Evolutionary conservation across 2,113 vertebrate species (phyloP), one percentile per base, ranked within the genome.

Genomic region (Lepisosteus oculatus): DNA sequence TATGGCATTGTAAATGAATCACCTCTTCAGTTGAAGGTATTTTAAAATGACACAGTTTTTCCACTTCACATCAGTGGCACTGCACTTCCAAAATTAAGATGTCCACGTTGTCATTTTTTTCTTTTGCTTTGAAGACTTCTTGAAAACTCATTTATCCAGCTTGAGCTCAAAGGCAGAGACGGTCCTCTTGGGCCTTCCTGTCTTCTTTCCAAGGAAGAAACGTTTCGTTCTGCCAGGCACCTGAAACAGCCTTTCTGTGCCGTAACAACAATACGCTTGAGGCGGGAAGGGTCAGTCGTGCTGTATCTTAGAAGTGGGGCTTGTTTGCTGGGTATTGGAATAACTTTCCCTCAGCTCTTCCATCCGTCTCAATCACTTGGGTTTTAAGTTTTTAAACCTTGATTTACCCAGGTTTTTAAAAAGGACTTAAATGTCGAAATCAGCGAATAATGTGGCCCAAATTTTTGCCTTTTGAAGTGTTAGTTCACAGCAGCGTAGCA

Each of bases 111-210:
- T 29, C 29, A 29, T 29, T 29, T 29, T 29, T 59, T 59, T 12
- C 13, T n/a, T 59, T 13, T 12, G 12, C 1, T 54, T 41, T 63
- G 11, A 42, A 0, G 42, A 54, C 47, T 3, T 65, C 70, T 72
- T 72, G 70, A 65, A 72, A 65, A 65, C 45, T 15, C 45, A 65
- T 72, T 54, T n/a, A 29, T 68, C 45, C 11, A 54, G 13, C 51
- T 15, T 55, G 41, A 62, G 17, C 11, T 44, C 5, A 51, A 9
- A 51, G 47, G 5, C 47, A 51, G 9, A 51, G 47, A 51, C 47
- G 5, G 47, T 9, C 47, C 47, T 6, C 47, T 6, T 6, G 3
- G 11, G 56, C 3, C n/a, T n/a, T 4, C n/a, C 3, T 59, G 11
- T 59, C 56, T 59, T 6, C 13, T 59, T 59, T 59, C 11, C 56